A percentile compares a stretch with the other conserved stretches of the same genome.
phyloP scores from a whole-genome alignment of 2,113 vertebrate species.

The Tapirus terrestris region DNA sequence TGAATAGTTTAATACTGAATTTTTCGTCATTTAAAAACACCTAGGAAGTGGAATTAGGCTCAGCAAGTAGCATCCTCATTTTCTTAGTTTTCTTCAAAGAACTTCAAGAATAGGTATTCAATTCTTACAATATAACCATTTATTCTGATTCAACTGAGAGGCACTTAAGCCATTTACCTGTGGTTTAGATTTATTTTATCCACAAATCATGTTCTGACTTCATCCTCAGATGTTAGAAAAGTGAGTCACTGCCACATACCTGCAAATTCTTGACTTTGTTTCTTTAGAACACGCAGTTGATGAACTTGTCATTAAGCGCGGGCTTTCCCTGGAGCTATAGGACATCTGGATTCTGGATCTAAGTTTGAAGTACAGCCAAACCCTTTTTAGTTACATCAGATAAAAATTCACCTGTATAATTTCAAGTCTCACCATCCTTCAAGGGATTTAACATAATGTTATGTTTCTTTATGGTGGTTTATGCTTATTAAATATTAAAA shows the following conservation, averaged over 20 bases:
- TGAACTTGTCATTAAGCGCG: neutral
- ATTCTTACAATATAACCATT: neutral
- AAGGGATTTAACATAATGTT: conserved; percentile 40
- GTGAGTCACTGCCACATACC: neutral
- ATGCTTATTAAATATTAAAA: conserved; percentile 81
- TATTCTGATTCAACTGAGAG: neutral
- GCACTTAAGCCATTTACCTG: neutral
- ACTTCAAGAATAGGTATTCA: neutral
- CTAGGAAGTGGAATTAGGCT: neutral
- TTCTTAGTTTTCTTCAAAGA: neutral
- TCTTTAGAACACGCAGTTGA: neutral
- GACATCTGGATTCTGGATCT: conserved; percentile 65
- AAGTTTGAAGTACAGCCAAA: conserved; percentile 66
- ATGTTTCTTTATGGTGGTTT: conserved; percentile 56
- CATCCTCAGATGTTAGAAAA: neutral
- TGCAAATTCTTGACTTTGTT: neutral
- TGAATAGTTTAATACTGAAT: neutral
- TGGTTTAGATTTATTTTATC: conserved; percentile 27
- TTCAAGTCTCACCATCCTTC: conserved; percentile 59
- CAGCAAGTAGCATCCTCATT: accelerated
- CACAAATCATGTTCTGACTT: neutral
- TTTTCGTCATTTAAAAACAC: neutral
- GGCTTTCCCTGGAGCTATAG: neutral
- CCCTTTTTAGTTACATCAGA: conserved; percentile 64
- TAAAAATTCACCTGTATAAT: conserved; percentile 64